These are phyloP conservation scores for Chaitophorus viminalis DNA, from an alignment of 2,888 invertebrate species.

Conservation along the genomic window DNA sequence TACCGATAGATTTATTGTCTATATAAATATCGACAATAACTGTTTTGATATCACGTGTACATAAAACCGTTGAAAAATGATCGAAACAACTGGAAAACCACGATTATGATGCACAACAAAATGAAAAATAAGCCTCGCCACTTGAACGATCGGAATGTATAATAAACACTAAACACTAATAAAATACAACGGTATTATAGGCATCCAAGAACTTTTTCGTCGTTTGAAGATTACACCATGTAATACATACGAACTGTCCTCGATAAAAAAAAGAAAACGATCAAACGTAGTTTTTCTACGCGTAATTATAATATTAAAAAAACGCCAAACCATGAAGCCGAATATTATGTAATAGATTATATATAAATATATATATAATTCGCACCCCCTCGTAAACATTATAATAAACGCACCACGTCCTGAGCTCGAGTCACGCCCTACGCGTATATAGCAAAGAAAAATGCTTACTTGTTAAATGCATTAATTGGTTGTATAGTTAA, in stretches of 20 bases:
- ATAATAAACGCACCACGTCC: not conserved
- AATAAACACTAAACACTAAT: not conserved
- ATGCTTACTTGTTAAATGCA: not conserved
- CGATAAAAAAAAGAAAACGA: no score
- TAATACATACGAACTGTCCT: not conserved
- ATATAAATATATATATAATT: no score
- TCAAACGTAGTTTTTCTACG: no score
- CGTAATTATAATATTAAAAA: no score
- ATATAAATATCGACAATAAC: not conserved
- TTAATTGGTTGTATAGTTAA: not conserved
- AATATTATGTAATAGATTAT: no score
- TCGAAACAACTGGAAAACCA: constrained; percentile 1
- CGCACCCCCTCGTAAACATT: not conserved
- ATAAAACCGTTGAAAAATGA: not conserved
- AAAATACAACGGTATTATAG: not conserved
- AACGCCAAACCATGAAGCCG: no score
- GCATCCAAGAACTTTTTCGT: not conserved
- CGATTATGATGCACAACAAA: not conserved
- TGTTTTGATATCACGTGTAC: no score
- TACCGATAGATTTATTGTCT: no score
- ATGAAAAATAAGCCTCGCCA: not conserved
- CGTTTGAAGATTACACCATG: not conserved
- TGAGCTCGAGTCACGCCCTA: constrained; percentile 1
- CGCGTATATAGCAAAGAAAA: not conserved
- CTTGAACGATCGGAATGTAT: not conserved